Conservation (phyloP, 2,888 invertebrate genomes). For the Lycaena phlaeas region DNA sequence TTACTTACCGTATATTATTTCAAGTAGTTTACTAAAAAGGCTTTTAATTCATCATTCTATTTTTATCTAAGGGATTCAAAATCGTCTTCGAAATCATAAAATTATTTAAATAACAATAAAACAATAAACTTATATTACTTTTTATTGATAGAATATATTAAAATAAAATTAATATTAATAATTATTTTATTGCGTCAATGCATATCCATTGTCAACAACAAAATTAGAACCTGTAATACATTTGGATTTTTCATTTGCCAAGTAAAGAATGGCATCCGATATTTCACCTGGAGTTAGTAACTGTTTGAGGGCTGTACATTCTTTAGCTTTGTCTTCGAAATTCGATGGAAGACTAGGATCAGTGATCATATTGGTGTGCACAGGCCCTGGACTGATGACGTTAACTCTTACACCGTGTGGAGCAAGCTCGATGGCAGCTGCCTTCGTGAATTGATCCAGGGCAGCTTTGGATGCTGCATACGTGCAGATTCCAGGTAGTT, state of each 20-base stretch:
- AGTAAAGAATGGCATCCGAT: slow-evolving; percentile 26
- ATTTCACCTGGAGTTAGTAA: slow-evolving; percentile 25
- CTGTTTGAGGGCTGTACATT: slow-evolving; percentile 20
- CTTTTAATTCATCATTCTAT: too few species aligned
- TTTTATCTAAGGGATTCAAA: too few species aligned
- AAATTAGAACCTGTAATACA: slow-evolving; percentile 26
- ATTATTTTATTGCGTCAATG: background rate
- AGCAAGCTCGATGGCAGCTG: slow-evolving; percentile 27
- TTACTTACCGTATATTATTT: too few species aligned
- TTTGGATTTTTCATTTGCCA: slow-evolving; percentile 29
- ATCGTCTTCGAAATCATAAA: too few species aligned
- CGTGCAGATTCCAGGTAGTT: slow-evolving; percentile 9
- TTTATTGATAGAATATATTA: too few species aligned
- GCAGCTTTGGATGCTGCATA: slow-evolving; percentile 29
- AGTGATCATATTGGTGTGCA: slow-evolving; percentile 27
- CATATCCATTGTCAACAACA: slow-evolving; percentile 23
- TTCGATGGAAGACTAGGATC: slow-evolving; percentile 15
- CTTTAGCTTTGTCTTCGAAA: slow-evolving; percentile 18
- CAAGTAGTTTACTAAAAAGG: too few species aligned
- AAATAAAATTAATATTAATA: too few species aligned
- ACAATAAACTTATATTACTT: too few species aligned
- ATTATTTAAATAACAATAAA: too few species aligned
- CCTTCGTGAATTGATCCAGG: slow-evolving; percentile 26
- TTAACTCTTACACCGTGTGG: slow-evolving; percentile 30
- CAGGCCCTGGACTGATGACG: slow-evolving; percentile 77